These are phyloP conservation scores for Dione vanillae DNA, from an alignment of 2,888 invertebrate species.

Conservation along the genomic window DNA sequence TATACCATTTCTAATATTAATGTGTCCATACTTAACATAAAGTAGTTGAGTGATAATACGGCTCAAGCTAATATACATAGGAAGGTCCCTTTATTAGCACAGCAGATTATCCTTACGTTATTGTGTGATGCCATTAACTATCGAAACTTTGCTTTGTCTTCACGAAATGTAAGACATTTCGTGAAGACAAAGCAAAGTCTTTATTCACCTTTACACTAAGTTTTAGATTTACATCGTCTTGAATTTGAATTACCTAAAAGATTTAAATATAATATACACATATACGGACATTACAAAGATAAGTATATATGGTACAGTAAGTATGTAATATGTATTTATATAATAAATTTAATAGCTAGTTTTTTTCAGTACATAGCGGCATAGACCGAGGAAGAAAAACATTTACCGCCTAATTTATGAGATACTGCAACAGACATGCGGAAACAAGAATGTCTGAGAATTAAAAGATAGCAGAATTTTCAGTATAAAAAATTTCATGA, in stretches of 20 bases:
- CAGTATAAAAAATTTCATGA: too few relatives aligned
- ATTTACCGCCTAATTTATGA: too few relatives aligned
- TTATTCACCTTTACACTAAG: slow-evolving; percentile 41
- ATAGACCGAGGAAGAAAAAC: too few relatives aligned
- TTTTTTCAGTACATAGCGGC: too few relatives aligned
- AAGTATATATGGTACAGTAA: too few relatives aligned
- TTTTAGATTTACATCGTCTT: slow-evolving; percentile 18
- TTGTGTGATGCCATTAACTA: slow-evolving; percentile 56
- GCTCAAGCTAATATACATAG: slow-evolving; percentile 54
- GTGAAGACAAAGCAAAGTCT: too few relatives aligned
- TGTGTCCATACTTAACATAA: slow-evolving; percentile 10
- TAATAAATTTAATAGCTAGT: too few relatives aligned
- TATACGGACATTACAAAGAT: too few relatives aligned
- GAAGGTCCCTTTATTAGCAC: slow-evolving; percentile 61
- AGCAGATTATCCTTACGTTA: slow-evolving; percentile 57
- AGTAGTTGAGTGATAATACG: slow-evolving; percentile 45
- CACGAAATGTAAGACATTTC: slow-evolving; percentile 49
- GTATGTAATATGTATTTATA: too few relatives aligned
- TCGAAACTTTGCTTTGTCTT: slow-evolving; percentile 48
- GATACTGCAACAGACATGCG: too few relatives aligned
- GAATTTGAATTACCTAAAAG: slow-evolving; percentile 10
- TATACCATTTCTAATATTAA: slow-evolving; percentile 20
- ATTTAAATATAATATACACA: not conserved
- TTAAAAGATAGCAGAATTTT: too few relatives aligned
- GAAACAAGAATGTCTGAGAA: too few relatives aligned